phyloP scores from a whole-genome alignment of 2,113 vertebrate species.

The Pholis gunnellus region DNA sequence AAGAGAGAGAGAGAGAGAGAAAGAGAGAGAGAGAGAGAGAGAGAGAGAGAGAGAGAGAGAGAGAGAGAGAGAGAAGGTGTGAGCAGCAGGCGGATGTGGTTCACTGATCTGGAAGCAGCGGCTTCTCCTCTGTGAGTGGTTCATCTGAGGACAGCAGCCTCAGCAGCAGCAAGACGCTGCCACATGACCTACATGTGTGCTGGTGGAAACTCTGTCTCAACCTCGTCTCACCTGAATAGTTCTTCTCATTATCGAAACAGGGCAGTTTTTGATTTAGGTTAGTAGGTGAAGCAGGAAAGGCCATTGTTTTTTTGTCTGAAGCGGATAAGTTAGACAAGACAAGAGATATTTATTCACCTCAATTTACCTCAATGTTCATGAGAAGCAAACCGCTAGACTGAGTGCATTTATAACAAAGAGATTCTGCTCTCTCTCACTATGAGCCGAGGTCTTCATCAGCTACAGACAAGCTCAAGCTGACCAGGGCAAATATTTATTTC shows the following conservation, averaged over 20 bases:
- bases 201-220: not conserved
- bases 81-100: conserved; percentile 49
- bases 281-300: conserved; percentile 1
- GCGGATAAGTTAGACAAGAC: too few species aligned
- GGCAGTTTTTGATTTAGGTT: not conserved
- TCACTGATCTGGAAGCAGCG: conserved; percentile 60
- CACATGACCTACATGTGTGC: conserved; percentile 3
- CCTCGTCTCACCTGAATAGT: not conserved
- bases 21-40: too few species aligned
- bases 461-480: not conserved
- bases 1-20: too few species aligned
- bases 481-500: not conserved
- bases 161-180: not conserved
- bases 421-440: not conserved
- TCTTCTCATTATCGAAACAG: too few species aligned
- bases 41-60: too few species aligned
- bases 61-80: conserved; percentile 31
- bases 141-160: conserved; percentile 61
- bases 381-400: not conserved
- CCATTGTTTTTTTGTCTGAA: not conserved
- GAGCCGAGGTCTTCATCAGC: not conserved
- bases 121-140: conserved; percentile 43
- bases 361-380: not conserved
- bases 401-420: not conserved
- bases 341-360: not conserved